A percentile compares a stretch with the other conserved stretches of the same genome.
phyloP scores from a whole-genome alignment of 2,797 vertebrate genomes.

The Carapus acus region DNA sequence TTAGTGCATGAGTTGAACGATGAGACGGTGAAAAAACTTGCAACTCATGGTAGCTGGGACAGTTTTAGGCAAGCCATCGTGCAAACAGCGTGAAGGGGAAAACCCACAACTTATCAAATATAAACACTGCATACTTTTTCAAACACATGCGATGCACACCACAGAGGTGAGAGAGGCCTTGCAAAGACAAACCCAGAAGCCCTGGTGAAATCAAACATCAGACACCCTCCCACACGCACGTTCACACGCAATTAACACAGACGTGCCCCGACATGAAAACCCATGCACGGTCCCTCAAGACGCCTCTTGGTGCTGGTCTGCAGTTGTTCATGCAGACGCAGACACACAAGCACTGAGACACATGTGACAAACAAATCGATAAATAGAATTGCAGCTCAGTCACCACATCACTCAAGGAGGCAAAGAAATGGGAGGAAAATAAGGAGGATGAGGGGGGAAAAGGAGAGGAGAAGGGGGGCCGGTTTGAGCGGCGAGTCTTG shows the following conservation, averaged over 20 bases:
- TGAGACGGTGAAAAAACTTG: conserved; percentile 34
- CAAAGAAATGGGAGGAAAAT: background rate
- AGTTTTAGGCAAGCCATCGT: conserved; percentile 25
- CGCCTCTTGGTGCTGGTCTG: conserved; percentile 37
- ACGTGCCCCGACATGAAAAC: conserved; percentile 44
- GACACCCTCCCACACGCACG: conserved; percentile 25
- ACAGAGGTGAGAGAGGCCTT: conserved; percentile 44
- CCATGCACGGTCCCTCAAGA: conserved; percentile 26
- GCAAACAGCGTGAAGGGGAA: too few species aligned
- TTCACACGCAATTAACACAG: conserved; percentile 51
- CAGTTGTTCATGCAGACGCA: conserved; percentile 58
- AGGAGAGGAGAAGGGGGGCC: background rate
- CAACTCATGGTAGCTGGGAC: conserved; percentile 27
- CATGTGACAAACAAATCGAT: conserved; percentile 64
- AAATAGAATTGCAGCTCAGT: conserved; percentile 75
- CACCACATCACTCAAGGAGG: conserved; percentile 42
- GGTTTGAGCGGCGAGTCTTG: conserved; percentile 16
- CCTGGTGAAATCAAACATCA: conserved; percentile 57
- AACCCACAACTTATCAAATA: too few species aligned
- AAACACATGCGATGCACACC: conserved; percentile 51
- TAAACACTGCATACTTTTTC: too few species aligned
- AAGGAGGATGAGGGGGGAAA: background rate
- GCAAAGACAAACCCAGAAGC: conserved; percentile 45
- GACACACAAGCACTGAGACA: conserved; percentile 53
- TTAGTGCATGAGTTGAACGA: conserved; percentile 57